A percentile compares a stretch with the other conserved stretches of the same genome.
These are phyloP conservation scores for Hirudinaria manillensis DNA, from an alignment of 2,888 invertebrate genomes.

Conservation along the genomic window DNA sequence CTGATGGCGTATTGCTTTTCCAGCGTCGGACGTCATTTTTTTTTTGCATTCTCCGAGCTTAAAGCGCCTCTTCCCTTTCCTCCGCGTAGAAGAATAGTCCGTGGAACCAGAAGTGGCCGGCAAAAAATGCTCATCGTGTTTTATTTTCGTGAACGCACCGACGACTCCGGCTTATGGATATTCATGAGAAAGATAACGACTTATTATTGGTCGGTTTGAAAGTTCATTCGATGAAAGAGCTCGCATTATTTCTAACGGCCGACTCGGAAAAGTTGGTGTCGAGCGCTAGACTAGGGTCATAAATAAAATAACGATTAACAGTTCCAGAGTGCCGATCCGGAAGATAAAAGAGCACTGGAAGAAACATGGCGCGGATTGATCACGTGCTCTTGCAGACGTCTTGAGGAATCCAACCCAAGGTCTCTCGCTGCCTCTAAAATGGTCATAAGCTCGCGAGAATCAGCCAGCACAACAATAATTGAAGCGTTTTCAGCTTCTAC, in stretches of 20 bases:
- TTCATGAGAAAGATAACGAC: conserved; percentile 9
- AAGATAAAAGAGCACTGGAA: no score
- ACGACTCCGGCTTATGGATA: background rate
- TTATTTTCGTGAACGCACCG: background rate
- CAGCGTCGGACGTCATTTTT: background rate
- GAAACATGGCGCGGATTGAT: no score
- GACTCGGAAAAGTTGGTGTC: no score
- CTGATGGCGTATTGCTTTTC: conserved; percentile 17
- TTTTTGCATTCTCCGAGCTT: background rate
- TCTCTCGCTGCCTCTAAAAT: conserved; percentile 3
- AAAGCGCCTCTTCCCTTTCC: no score
- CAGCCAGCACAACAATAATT: conserved; percentile 2
- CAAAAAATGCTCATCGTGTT: background rate
- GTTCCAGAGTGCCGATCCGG: no score
- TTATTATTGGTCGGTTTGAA: conserved; percentile 4
- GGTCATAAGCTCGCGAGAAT: conserved; percentile 12
- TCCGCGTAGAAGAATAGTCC: no score
- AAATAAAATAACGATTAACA: no score
- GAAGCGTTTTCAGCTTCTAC: conserved; percentile 20
- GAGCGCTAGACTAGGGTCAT: no score
- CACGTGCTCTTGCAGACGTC: no score
- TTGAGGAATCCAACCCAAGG: no score
- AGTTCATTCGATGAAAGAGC: conserved; percentile 3
- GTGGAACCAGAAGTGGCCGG: background rate
- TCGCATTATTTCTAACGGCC: no score